phyloP scores from a whole-genome alignment of 1,140 invertebrate species.

The Bombus sylvicola region DNA sequence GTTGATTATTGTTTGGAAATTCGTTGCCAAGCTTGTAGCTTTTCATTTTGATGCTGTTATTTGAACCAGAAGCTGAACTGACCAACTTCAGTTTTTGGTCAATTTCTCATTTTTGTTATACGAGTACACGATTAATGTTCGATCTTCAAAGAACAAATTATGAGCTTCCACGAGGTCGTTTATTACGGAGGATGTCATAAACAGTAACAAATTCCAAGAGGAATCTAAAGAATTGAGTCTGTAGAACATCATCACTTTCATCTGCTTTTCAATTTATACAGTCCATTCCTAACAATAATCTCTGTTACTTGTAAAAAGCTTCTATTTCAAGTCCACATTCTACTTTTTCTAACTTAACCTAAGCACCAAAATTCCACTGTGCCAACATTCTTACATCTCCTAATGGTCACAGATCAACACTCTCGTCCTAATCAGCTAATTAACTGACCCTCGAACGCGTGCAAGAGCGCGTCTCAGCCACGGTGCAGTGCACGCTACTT shows the following conservation, averaged over 20 bases:
- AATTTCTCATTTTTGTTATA: too few species aligned
- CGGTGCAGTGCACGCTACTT: constrained; percentile 12
- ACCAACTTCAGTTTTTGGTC: too few species aligned
- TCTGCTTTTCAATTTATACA: not conserved
- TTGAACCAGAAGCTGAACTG: too few species aligned
- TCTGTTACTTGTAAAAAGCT: not conserved
- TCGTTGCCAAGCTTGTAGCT: not conserved
- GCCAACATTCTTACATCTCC: not conserved
- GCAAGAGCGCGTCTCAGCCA: not conserved
- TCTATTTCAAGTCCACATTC: too few species aligned
- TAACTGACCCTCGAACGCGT: constrained; percentile 1
- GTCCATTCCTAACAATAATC: not conserved
- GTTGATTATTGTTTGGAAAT: not conserved
- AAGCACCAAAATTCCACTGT: not conserved
- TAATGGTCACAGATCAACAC: not conserved
- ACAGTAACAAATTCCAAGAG: too few species aligned
- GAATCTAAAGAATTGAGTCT: too few species aligned
- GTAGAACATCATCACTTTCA: not conserved
- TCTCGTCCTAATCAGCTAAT: constrained; percentile 25
- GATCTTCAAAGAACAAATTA: too few species aligned
- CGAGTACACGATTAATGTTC: too few species aligned
- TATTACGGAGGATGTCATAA: too few species aligned
- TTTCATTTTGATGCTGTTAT: too few species aligned
- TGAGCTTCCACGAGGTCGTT: too few species aligned
- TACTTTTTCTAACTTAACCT: too few species aligned